Percentiles rank a stretch among this genome's conserved stretches.
Evolutionary conservation across 2,113 vertebrate genomes (phyloP).

Genomic region (Pionites leucogaster): DNA sequence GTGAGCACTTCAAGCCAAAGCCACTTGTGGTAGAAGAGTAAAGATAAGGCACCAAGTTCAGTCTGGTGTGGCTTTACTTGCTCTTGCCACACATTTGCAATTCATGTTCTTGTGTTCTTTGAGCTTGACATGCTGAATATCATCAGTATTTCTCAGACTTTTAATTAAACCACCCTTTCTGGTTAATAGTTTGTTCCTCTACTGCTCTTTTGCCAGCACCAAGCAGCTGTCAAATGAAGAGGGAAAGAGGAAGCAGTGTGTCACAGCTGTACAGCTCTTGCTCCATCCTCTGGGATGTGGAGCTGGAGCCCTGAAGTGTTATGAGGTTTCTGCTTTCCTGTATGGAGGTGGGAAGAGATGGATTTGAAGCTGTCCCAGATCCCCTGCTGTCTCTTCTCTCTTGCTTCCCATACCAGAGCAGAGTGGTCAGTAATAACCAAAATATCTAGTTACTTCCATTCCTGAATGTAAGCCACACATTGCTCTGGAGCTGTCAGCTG

Average conservation of each 20-base stretch:
- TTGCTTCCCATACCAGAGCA: neutral
- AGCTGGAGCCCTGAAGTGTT: neutral
- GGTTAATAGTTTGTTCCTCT: neutral
- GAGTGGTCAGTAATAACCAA: neutral
- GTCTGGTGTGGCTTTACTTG: neutral
- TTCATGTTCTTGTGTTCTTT: neutral
- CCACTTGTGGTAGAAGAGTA: neutral
- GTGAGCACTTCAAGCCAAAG: neutral
- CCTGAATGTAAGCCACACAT: fast-evolving
- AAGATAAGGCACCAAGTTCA: neutral
- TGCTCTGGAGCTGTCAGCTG: neutral
- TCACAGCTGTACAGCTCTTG: neutral
- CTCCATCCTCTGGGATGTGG: neutral
- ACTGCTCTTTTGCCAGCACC: neutral
- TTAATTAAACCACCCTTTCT: neutral
- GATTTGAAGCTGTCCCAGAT: neutral
- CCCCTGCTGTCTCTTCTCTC: neutral
- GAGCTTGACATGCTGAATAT: neutral
- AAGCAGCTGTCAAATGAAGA: neutral
- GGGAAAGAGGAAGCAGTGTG: neutral
- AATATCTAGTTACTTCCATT: neutral
- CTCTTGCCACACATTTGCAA: neutral
- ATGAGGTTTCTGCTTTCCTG: neutral
- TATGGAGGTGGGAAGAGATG: neutral
- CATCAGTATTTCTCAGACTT: neutral